A percentile compares a stretch with the other conserved stretches of the same genome.
Conservation (phyloP, 2,113 vertebrate species). For the Phalacrocorax aristotelis region DNA sequence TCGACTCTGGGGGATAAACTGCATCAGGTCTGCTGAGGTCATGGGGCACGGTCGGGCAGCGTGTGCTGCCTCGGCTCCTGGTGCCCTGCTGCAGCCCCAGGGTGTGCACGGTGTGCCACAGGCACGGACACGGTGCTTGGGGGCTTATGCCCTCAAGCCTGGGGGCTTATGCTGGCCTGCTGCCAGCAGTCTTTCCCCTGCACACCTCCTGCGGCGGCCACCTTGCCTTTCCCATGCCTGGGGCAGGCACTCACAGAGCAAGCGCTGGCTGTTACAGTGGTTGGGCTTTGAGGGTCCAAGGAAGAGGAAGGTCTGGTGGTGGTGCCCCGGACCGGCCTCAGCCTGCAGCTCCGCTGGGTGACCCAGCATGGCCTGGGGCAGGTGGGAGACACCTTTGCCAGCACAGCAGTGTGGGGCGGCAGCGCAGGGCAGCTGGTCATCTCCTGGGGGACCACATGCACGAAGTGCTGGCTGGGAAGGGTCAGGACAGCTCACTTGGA, state of each 20-base stretch:
- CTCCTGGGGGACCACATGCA: accelerated
- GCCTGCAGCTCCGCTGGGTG: accelerated
- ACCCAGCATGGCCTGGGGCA: accelerated
- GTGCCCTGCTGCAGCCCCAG: accelerated
- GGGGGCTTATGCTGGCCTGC: background rate
- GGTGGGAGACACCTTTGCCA: background rate
- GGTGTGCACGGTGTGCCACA: accelerated
- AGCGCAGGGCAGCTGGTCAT: background rate
- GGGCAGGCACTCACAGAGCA: accelerated
- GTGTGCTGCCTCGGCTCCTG: accelerated
- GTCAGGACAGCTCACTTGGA: accelerated
- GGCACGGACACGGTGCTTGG: accelerated
- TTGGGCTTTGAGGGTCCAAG: accelerated
- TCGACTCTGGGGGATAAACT: background rate
- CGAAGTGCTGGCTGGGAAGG: background rate
- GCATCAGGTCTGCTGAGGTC: background rate
- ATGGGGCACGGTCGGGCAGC: accelerated
- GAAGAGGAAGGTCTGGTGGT: no score
- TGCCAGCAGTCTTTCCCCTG: no score
- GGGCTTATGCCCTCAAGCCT: background rate
- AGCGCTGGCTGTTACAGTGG: no score
- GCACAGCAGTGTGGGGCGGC: accelerated
- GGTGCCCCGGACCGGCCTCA: accelerated
- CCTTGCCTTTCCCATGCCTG: background rate
- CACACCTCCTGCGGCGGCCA: accelerated